Base-by-base conservation (phyloP, 2,113 vertebrate species). In the Alligator sinensis region DNA sequence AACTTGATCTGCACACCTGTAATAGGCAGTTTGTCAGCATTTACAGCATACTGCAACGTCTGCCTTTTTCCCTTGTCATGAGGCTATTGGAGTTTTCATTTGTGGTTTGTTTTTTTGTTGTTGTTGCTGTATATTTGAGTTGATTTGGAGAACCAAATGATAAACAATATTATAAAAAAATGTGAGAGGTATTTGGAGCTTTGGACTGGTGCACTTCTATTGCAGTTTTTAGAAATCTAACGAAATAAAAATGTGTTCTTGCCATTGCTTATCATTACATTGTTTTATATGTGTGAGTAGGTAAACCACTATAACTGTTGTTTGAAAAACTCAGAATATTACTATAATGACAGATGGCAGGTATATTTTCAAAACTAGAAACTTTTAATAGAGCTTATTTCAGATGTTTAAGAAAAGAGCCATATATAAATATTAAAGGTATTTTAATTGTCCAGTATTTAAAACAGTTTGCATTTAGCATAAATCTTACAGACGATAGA, bases 381-480 rank as follows among this genome's bases (percentile, higher is more conserved):
- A 8, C 64, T 28, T 13, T 12, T 34, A 16, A 57, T 54, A 47
- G 62, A 63, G 16, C 25, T 9, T 87, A 59, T 66, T 57, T 11
- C 34, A 83, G 27, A 76, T 12, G 82, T 86, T 61, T 83, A 63
- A 38, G 76, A 77, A 83, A 79, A 1, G 9, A 47, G 9, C 14
- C 66, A 5, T 74, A 2, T 79, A 47, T 85, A 68, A 58, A 28
- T 76, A 78, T 47, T 60, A 38, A 54, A 81, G 15, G 2, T 54
- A 74, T 85, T 54, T n/a, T 90, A 82, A 57, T 75, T 90, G 24
- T 91, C 58, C 5, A 5, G 12, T 87, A 91, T 91, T 95, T 91
- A 87, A 96, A 96, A 96, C 87, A 90, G 15, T 6, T 88, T 59
- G 38, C 85, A 88, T 94, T 97, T 96, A 91, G 88, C 54, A 93